phyloP scores from a whole-genome alignment of 1,140 invertebrate species.

The Apolygus lucorum region DNA sequence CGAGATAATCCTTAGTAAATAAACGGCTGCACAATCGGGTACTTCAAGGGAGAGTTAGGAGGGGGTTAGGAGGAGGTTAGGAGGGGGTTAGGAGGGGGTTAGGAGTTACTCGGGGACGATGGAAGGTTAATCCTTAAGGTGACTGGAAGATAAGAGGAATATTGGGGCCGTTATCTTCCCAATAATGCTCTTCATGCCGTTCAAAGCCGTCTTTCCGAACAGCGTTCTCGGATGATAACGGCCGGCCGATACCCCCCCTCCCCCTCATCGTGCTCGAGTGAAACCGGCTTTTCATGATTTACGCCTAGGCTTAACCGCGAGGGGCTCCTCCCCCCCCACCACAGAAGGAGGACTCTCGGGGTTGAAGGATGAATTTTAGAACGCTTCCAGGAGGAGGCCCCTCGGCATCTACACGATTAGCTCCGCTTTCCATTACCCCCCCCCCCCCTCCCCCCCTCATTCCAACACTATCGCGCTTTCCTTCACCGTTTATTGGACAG shows the following conservation, averaged over 20 bases:
- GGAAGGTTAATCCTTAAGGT: neutral
- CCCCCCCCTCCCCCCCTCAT: too few relatives aligned
- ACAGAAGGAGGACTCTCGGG: too few relatives aligned
- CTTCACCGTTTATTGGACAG: neutral
- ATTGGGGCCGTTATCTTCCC: neutral
- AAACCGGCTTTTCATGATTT: too few relatives aligned
- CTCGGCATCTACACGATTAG: neutral
- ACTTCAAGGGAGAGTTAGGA: neutral
- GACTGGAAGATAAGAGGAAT: neutral
- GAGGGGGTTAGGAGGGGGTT: too few relatives aligned
- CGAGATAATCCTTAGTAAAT: neutral
- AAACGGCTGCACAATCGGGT: neutral
- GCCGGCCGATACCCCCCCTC: neutral
- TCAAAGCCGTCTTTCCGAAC: too few relatives aligned
- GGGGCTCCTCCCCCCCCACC: too few relatives aligned
- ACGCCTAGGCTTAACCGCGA: neutral
- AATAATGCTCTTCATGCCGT: neutral
- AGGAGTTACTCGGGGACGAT: neutral
- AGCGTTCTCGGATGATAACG: neutral
- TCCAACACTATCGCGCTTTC: too few relatives aligned
- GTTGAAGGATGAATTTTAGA: neutral
- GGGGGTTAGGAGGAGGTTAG: too few relatives aligned
- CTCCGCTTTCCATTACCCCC: neutral
- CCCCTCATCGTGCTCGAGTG: too few relatives aligned
- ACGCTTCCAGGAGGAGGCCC: neutral